A percentile compares a stretch with the other conserved stretches of the same genome.
Conservation (phyloP, 2,888 invertebrate species). For the Petrolisthes manimaculis region DNA sequence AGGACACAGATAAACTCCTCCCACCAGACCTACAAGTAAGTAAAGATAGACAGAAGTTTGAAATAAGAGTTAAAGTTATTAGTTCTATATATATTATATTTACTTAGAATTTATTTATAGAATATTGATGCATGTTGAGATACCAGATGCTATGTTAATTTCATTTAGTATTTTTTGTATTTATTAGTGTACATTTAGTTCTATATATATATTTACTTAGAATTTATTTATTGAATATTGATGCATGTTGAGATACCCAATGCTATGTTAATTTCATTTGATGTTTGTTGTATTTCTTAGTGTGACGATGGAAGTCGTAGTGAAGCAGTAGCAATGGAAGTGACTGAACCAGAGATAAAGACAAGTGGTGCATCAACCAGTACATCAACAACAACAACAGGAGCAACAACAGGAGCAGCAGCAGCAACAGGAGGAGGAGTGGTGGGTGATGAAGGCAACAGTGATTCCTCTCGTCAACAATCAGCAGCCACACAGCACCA, state of each 20-base stretch:
- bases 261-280: too few relatives aligned
- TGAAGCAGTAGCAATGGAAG: slow-evolving; percentile 78
- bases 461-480: slow-evolving; percentile 50
- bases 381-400: not conserved
- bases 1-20: slow-evolving; percentile 79
- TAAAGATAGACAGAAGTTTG: not conserved
- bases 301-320: slow-evolving; percentile 67
- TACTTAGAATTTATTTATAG: too few relatives aligned
- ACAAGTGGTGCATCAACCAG: not conserved
- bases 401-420: not conserved
- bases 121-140: too few relatives aligned
- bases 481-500: slow-evolving; percentile 74
- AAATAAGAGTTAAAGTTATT: too few relatives aligned
- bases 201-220: too few relatives aligned
- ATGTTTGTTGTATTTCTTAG: slow-evolving; percentile 4
- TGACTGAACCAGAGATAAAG: slow-evolving; percentile 73
- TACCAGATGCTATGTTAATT: too few relatives aligned
- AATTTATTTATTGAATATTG: too few relatives aligned
- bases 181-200: too few relatives aligned
- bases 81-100: too few relatives aligned
- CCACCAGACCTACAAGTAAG: slow-evolving; percentile 71
- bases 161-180: too few relatives aligned
- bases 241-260: too few relatives aligned
- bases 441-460: slow-evolving; percentile 50
- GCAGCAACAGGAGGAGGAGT: too few relatives aligned